Base-by-base conservation (phyloP, 2,888 invertebrate genomes). In the Bursaphelenchus okinawaensis region DNA sequence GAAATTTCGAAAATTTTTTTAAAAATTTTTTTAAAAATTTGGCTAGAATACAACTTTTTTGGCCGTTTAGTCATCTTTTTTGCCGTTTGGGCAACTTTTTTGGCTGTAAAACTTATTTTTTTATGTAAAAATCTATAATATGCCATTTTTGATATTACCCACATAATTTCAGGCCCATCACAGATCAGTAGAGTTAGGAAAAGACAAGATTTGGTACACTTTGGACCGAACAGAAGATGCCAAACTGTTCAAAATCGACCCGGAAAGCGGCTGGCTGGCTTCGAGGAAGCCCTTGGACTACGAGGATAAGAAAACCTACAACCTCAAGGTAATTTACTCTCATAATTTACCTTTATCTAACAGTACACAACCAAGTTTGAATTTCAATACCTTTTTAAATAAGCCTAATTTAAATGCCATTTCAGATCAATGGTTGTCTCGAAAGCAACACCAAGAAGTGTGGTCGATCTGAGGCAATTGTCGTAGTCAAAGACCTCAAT, bases 401-500 rank as follows among this genome's bases (percentile, higher is more conserved):
- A 28, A 62, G n/a, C n/a, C 31, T n/a, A n/a, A n/a, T n/a, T n/a
- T n/a, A n/a, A n/a, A n/a, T n/a, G n/a, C 6, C 6, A 16, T 40
- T 40, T 40, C 40, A 73, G 72, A 56, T 73, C 6, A 66, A 60
- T 26, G 73, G 69, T 1, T 73, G 73, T 61, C 64, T 73, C 27
- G 65, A 58, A 50, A 54, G 62, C 16, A 70, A 69, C 63, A 63
- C 68, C 19, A 55, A 67, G 0, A 52, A 52, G 6, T 73, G 73
- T 28, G 73, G 66, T 26, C 60, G 56, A 52, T 55, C 75, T 16
- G 52, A 62, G 12, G 63, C 65, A 22, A 55, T 50, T 20, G 56
- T 73, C 40, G 51, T 69, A 23, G 73, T 80, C 1, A 68, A 68
- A 7, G 80, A 80, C 62, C 63, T 69, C 24, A 80, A 80, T 62